A percentile compares a stretch with the other conserved stretches of the same genome.
phyloP scores from a whole-genome alignment of 2,797 vertebrate species.

The Babyrousa celebensis region DNA sequence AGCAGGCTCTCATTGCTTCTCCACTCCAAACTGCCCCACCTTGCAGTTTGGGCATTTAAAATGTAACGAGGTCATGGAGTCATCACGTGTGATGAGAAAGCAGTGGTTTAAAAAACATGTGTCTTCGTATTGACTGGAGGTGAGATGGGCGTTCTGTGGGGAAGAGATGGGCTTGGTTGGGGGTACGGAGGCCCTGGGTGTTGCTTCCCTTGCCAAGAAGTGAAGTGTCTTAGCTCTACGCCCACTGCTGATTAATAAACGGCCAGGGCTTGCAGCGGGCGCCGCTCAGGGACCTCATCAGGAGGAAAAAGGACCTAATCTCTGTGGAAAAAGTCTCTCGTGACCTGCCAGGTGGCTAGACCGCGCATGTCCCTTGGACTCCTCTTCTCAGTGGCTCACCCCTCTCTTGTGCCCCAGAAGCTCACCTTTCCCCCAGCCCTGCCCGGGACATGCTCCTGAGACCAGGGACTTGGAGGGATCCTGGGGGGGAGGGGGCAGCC shows the following conservation, averaged over 20 bases:
- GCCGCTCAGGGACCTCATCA: not conserved
- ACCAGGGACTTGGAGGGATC: not conserved
- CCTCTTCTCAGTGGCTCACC: not conserved
- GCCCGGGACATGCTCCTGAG: not conserved
- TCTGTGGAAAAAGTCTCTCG: not conserved
- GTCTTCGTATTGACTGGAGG: not conserved
- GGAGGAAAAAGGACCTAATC: not conserved
- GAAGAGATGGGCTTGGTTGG: not conserved
- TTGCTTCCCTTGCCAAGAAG: not conserved
- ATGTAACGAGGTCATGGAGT: not conserved
- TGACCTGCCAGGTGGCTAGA: not conserved
- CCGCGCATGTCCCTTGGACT: accelerated
- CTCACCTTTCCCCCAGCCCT: not conserved
- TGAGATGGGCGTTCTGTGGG: not conserved
- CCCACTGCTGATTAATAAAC: not conserved
- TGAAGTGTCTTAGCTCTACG: accelerated
- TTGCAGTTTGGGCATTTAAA: not conserved
- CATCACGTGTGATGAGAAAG: not conserved
- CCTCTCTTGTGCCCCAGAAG: not conserved
- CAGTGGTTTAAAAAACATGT: not conserved
- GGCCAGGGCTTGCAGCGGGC: not conserved
- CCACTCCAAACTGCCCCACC: not conserved
- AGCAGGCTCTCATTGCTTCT: no score
- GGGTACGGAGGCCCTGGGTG: not conserved
- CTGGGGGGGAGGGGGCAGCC: no score